Base-by-base conservation (phyloP, 2,113 vertebrate species). In the Ivindomyrus marchei region DNA sequence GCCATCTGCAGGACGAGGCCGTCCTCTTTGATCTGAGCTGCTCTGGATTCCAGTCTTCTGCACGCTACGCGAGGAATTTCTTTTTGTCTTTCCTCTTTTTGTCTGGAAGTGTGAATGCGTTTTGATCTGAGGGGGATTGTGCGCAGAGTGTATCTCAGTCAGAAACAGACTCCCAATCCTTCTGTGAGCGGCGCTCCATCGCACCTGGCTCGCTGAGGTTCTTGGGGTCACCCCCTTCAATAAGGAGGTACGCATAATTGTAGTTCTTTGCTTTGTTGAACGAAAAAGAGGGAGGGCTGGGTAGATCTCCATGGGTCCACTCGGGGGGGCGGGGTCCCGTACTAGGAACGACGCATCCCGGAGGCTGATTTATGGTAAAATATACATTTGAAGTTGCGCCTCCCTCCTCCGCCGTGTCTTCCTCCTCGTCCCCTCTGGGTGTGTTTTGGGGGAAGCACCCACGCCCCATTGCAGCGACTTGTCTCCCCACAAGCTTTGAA, bases 331-430 rank as follows among this genome's bases (percentile, higher is more conserved):
- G 17, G 83, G 2, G 13, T 39, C 15, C 31, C 39, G 8, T 21
- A 24, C 6, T 9, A 47, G 42, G 45, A 24, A 53, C 10, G 11
- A 3, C 2, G 24, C 27, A n/a, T 77, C 36, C 77, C 17, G 7
- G 56, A 80, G 46, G 62, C 66, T 90, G 62, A 89, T 80, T 89
- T 90, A 90, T 91, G 85, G 49, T 92, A 90, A 92, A 91, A 91
- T 90, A 92, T 89, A 88, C 90, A 89, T 90, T 90, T 90, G 66
- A 88, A 88, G 90, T 91, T 66, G n/a, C 45, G 50, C 15, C 2
- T 88, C 17, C 31, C 31, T 74, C 70, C 36, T 70, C 8, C 56
- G 1, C 21, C 50, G 0, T 0, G 17, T 50, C 1, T 84, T 45
- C 74, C 74, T 77, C 74, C 36, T 42, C 36, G 4, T 19, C 6